Evolutionary conservation across 2,113 vertebrate species (phyloP).

Genomic region (Diadophis punctatus): DNA sequence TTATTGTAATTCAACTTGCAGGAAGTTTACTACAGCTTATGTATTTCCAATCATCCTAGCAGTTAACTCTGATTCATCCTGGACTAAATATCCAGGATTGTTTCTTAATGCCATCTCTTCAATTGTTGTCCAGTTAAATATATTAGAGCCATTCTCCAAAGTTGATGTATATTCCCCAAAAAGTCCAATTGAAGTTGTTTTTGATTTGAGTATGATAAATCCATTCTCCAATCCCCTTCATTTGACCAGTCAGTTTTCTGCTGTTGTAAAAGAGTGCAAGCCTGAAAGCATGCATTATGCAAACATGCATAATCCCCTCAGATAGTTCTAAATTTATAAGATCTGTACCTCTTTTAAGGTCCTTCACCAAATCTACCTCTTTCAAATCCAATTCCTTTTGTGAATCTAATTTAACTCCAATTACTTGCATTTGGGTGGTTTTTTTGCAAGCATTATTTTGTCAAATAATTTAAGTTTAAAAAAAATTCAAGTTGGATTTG

Average conservation of each 20-base stretch:
- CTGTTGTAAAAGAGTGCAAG: background rate
- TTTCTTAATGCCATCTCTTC: background rate
- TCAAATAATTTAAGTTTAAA: background rate
- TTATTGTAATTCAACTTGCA: background rate
- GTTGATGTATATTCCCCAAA: background rate
- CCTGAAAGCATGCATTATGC: background rate
- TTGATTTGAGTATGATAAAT: background rate
- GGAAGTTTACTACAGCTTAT: background rate
- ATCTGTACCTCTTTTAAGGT: background rate
- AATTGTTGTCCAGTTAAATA: background rate
- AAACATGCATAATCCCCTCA: background rate
- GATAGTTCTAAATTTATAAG: background rate
- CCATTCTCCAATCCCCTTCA: background rate
- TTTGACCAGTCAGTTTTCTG: background rate
- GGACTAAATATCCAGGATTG: background rate
- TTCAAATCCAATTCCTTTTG: background rate
- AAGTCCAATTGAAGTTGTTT: background rate
- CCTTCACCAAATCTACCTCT: background rate
- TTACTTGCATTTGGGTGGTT: background rate
- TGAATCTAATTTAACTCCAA: background rate
- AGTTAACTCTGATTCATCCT: background rate
- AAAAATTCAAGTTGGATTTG: background rate
- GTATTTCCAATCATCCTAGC: background rate
- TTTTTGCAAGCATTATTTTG: background rate
- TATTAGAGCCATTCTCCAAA: background rate